A percentile compares a stretch with the other conserved stretches of the same genome.
Conservation (phyloP, 2,113 vertebrate genomes). For the Pterocles orientalis region DNA sequence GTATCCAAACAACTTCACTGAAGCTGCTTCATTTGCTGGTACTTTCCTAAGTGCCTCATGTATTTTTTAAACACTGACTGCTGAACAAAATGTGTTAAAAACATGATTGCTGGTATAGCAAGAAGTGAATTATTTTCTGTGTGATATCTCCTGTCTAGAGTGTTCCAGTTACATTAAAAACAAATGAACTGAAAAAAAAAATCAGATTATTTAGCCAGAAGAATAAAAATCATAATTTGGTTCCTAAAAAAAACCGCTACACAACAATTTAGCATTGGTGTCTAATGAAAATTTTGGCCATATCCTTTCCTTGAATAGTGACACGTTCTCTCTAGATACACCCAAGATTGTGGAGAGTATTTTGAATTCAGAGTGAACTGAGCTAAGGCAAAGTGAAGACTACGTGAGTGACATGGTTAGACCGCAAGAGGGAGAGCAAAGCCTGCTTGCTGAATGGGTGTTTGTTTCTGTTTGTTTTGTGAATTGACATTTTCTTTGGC, state of each 20-base stretch:
- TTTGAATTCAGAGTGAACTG: accelerated
- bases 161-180: background rate
- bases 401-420: background rate
- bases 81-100: background rate
- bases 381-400: background rate
- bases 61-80: background rate
- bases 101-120: background rate
- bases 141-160: accelerated
- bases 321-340: background rate
- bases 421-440: constrained; percentile 42
- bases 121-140: background rate
- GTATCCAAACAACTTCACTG: background rate
- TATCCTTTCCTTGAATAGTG: accelerated
- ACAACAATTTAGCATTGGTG: background rate
- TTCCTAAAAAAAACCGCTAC: background rate
- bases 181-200: background rate
- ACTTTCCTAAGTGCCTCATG: background rate
- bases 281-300: background rate
- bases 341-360: accelerated
- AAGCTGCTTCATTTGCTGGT: background rate
- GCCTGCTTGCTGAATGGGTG: background rate
- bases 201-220: background rate
- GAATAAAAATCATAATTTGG: background rate
- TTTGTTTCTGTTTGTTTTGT: background rate
- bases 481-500: background rate